phyloP scores from a whole-genome alignment of 2,797 vertebrate genomes.

The Melanitta fusca region DNA sequence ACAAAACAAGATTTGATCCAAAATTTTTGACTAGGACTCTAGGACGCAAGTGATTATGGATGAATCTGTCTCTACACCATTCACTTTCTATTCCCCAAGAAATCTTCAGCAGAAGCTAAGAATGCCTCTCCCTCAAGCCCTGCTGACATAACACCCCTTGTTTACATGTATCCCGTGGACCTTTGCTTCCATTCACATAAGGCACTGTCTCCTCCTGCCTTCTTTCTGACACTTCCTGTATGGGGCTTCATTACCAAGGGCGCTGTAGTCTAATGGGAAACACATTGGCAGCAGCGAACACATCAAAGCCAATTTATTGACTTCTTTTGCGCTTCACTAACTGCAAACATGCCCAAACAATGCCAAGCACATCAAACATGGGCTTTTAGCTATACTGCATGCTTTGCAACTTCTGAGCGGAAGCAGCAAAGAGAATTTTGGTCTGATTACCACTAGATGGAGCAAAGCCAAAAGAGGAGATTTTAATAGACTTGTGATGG shows the following conservation, averaged over 20 bases:
- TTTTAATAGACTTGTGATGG: not conserved
- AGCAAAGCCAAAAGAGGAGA: conserved; percentile 59
- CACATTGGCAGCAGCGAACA: not conserved
- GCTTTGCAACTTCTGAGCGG: rapidly evolving
- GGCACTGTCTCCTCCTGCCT: not conserved
- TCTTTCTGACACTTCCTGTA: not conserved
- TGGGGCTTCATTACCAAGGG: not conserved
- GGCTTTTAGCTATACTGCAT: not conserved
- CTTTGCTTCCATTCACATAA: not conserved
- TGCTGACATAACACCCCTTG: not conserved
- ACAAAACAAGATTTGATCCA: not conserved
- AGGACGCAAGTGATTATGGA: not conserved
- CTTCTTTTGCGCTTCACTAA: not conserved
- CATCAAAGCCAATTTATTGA: not conserved
- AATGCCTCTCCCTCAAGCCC: not conserved
- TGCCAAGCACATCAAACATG: not conserved
- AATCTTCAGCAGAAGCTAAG: not conserved
- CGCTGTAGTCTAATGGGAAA: not conserved
- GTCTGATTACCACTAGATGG: conserved; percentile 70
- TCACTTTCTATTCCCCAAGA: not conserved
- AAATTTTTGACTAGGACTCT: not conserved
- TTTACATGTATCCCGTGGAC: not conserved
- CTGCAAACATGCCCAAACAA: not conserved
- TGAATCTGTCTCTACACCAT: not conserved
- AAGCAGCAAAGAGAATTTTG: not conserved